Conservation (phyloP, 2,888 invertebrate species). For the Cecidostiba fungosa region DNA sequence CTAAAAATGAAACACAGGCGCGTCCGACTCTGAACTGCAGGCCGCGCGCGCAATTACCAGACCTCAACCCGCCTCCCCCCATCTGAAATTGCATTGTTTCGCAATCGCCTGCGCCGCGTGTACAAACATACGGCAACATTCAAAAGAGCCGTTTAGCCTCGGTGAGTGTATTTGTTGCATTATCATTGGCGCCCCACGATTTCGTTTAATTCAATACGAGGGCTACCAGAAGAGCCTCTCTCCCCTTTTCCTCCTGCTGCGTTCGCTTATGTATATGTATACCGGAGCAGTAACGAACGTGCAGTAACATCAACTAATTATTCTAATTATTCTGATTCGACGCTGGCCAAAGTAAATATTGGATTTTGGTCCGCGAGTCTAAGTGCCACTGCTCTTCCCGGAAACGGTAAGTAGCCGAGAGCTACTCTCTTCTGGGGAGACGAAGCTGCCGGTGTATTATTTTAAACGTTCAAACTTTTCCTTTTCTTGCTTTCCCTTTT, state of each 20-base stretch:
- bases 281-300: too few species aligned
- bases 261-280: neutral
- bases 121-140: neutral
- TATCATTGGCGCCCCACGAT: conserved; percentile 33
- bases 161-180: conserved; percentile 7
- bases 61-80: neutral
- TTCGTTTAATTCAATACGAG: conserved; percentile 58
- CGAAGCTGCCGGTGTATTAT: conserved; percentile 33
- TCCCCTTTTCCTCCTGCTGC: neutral
- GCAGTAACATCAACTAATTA: conserved; percentile 45
- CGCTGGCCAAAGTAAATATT: conserved; percentile 38
- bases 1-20: conserved; percentile 19
- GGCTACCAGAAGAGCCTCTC: neutral
- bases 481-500: neutral
- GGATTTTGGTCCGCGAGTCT: conserved; percentile 15
- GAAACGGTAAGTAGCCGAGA: neutral
- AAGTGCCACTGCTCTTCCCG: conserved; percentile 7
- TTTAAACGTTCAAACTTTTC: conserved; percentile 42
- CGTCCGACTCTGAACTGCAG: neutral
- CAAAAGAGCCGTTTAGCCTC: conserved; percentile 33
- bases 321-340: conserved; percentile 57
- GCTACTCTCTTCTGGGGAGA: neutral
- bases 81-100: neutral
- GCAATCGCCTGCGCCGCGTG: neutral
- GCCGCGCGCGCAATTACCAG: neutral